Conservation (phyloP, 2,797 vertebrate genomes). For the Monodelphis domestica region DNA sequence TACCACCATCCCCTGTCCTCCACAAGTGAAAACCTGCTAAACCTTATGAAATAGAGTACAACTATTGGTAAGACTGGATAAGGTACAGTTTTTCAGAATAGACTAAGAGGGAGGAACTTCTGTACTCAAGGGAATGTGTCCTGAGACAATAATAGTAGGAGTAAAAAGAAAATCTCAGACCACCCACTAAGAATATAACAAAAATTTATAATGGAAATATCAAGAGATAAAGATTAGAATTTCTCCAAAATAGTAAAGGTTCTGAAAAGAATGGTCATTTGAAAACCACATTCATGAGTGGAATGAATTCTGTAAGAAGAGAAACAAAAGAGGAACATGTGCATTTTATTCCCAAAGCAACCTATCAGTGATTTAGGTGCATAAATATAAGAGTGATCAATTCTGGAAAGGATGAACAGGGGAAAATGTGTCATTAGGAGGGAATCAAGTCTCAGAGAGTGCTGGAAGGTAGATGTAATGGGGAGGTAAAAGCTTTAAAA, state of each 20-base stretch:
- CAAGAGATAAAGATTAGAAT: background rate
- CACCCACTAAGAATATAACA: background rate
- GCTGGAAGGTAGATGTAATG: background rate
- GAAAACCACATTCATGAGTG: background rate
- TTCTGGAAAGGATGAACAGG: background rate
- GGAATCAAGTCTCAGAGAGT: background rate
- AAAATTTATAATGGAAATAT: background rate
- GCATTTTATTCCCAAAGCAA: background rate
- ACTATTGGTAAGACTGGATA: background rate
- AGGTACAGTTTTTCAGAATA: background rate
- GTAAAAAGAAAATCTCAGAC: background rate
- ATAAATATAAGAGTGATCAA: background rate
- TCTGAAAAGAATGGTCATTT: background rate
- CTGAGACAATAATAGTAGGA: background rate
- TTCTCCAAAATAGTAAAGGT: background rate
- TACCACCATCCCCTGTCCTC: background rate
- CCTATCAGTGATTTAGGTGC: background rate
- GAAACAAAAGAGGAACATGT: background rate
- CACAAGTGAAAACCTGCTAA: background rate
- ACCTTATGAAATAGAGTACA: background rate
- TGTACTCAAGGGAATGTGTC: background rate
- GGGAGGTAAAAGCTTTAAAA: background rate
- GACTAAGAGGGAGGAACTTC: background rate
- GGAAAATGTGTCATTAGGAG: background rate
- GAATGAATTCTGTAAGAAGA: background rate